phyloP scores from a whole-genome alignment of 35 echinoderm and acorn worm genomes.

The Apostichopus japonicus region DNA sequence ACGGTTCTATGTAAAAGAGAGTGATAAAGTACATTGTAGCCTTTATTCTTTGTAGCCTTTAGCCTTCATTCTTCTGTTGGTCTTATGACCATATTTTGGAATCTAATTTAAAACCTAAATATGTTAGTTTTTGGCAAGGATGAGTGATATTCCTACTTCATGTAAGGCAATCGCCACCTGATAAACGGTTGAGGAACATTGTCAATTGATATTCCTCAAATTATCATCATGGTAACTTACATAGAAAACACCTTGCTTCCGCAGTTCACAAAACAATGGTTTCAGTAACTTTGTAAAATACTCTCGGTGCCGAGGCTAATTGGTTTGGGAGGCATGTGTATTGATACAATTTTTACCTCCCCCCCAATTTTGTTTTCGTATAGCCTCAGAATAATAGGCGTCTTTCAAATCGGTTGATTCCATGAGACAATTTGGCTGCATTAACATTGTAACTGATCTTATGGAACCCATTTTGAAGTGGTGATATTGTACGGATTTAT shows the following conservation, averaged over 20 bases:
- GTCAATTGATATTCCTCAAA: neutral
- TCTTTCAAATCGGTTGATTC: constrained; percentile 59
- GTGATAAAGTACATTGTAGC: neutral
- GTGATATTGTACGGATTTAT: constrained; percentile 50
- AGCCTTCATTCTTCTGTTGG: neutral
- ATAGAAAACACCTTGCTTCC: constrained; percentile 15
- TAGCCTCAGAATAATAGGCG: constrained; percentile 63
- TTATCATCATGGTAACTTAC: constrained; percentile 44
- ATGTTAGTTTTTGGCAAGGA: constrained; percentile 14
- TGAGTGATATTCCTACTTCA: constrained; percentile 30
- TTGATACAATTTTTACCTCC: constrained; percentile 41
- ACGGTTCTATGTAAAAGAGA: neutral
- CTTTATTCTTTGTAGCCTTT: neutral
- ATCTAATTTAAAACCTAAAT: constrained; percentile 45
- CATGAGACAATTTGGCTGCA: constrained; percentile 3
- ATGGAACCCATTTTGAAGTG: constrained; percentile 70
- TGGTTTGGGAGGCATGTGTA: constrained; percentile 69
- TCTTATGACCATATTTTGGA: constrained; percentile 2
- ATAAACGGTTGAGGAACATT: constrained; percentile 17
- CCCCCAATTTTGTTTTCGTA: constrained; percentile 37
- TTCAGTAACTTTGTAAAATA: constrained; percentile 70
- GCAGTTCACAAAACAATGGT: constrained; percentile 47
- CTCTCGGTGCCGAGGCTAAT: constrained; percentile 38
- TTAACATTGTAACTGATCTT: neutral
- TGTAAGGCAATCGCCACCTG: neutral